Conservation (phyloP, 2,797 vertebrate species). For the Notamacropus eugenii region DNA sequence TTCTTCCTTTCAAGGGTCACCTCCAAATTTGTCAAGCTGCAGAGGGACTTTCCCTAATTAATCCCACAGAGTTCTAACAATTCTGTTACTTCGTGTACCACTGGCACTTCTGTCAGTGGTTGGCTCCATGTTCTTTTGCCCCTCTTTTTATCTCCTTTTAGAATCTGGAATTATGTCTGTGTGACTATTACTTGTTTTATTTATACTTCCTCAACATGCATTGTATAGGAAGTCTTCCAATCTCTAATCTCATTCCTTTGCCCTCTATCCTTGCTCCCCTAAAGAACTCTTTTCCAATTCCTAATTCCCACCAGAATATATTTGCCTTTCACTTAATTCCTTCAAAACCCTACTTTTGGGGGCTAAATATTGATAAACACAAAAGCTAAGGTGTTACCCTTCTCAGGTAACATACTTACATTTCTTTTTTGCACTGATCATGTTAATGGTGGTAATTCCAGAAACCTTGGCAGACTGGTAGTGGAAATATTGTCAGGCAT, state of each 20-base stretch:
- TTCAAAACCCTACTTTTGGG: not conserved
- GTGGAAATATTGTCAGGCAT: not conserved
- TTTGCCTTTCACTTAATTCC: not conserved
- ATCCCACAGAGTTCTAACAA: not conserved
- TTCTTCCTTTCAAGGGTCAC: not conserved
- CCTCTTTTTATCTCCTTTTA: not conserved
- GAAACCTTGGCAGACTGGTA: not conserved
- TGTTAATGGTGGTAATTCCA: not conserved
- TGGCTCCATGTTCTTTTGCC: not conserved
- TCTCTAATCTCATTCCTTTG: not conserved
- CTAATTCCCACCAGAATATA: not conserved
- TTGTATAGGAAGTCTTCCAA: not conserved
- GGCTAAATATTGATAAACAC: not conserved
- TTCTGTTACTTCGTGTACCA: not conserved
- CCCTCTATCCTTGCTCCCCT: not conserved
- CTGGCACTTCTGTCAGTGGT: not conserved
- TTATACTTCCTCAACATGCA: not conserved
- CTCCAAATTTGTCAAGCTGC: not conserved
- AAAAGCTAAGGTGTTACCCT: not conserved
- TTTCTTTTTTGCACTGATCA: not conserved
- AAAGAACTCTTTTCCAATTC: not conserved
- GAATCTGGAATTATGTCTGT: not conserved
- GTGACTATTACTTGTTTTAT: not conserved
- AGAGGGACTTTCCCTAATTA: not conserved
- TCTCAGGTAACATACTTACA: constrained; percentile 45